phyloP scores from a whole-genome alignment of 2,113 vertebrate species.

The Rhea pennata region DNA sequence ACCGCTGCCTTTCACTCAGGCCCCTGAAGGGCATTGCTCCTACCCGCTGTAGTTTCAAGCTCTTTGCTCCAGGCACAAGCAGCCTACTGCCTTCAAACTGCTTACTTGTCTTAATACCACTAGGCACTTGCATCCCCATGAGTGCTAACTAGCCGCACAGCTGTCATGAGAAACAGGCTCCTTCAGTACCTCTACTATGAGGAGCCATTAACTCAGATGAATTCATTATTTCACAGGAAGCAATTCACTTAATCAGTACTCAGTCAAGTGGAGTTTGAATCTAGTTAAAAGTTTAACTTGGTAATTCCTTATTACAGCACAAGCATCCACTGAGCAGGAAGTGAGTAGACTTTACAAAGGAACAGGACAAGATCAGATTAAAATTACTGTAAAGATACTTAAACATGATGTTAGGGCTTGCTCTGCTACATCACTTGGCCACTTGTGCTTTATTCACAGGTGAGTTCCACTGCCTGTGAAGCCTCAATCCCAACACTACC shows the following conservation, averaged over 20 bases:
- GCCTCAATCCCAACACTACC: background rate
- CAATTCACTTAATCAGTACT: background rate
- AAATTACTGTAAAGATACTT: background rate
- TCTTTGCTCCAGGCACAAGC: background rate
- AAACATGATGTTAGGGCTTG: background rate
- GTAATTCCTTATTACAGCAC: background rate
- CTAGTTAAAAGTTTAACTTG: background rate
- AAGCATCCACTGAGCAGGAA: background rate
- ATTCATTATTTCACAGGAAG: background rate
- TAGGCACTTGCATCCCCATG: background rate
- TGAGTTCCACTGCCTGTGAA: background rate
- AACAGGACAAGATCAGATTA: background rate
- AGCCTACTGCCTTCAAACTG: background rate
- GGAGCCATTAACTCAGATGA: conserved; percentile 8
- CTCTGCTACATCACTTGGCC: background rate
- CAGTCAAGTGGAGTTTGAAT: background rate
- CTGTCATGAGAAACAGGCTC: background rate
- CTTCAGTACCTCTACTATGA: background rate
- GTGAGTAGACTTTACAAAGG: background rate
- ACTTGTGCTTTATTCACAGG: background rate
- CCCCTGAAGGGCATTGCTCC: background rate
- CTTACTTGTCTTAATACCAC: background rate
- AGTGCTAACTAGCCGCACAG: background rate
- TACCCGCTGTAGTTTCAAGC: rapidly evolving
- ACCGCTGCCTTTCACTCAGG: background rate